Conservation (phyloP, 1,140 invertebrate species). For the Harpegnathos saltator region DNA sequence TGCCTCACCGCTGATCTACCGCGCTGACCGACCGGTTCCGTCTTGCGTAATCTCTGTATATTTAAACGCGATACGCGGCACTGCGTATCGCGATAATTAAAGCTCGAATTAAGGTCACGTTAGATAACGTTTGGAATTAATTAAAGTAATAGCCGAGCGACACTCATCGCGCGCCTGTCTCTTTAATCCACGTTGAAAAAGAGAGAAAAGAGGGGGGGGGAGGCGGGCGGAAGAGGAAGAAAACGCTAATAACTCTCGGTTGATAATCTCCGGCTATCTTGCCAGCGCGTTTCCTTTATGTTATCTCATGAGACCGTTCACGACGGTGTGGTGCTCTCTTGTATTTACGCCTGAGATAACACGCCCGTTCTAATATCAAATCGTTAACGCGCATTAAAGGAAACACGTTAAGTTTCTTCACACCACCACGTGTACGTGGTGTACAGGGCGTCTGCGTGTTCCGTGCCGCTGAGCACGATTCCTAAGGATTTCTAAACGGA, state of each 20-base stretch:
- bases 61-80: too few relatives aligned
- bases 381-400: constrained; percentile 1
- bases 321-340: background rate
- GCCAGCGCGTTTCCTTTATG: background rate
- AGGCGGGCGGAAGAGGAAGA: too few relatives aligned
- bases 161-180: background rate
- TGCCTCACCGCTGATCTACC: too few relatives aligned
- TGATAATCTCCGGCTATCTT: background rate
- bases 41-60: too few relatives aligned
- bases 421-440: background rate
- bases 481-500: background rate
- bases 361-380: background rate
- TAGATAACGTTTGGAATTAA: background rate
- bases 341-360: background rate
- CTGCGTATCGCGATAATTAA: too few relatives aligned
- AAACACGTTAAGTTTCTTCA: background rate
- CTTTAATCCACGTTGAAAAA: background rate
- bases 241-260: background rate
- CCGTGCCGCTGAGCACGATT: background rate
- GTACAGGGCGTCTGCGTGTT: background rate
- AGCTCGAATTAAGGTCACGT: too few relatives aligned
- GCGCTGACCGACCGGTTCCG: too few relatives aligned
- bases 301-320: background rate
- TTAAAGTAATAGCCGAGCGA: background rate
- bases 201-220: too few relatives aligned